Conservation (phyloP, 2,113 vertebrate species). For the Trachemys scripta region DNA sequence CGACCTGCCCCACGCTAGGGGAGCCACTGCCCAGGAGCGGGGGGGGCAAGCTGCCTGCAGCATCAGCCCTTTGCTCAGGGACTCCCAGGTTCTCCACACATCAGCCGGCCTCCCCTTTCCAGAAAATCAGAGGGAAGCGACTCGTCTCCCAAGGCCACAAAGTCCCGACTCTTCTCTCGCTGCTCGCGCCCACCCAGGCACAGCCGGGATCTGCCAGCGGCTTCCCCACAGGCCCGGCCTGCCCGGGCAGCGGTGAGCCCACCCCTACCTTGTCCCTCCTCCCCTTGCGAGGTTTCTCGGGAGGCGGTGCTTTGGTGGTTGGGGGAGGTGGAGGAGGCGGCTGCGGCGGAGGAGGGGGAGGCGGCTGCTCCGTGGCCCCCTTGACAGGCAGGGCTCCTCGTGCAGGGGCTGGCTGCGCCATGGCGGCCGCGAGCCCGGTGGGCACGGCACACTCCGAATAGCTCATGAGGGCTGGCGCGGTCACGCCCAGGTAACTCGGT, state of each 20-base stretch:
- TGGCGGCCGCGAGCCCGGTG: constrained; percentile 65
- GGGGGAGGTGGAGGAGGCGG: constrained; percentile 48
- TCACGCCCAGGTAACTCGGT: constrained; percentile 81
- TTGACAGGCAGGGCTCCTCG: constrained; percentile 73
- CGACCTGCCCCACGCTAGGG: background rate
- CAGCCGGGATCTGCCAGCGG: too few relatives aligned
- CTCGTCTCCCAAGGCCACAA: background rate
- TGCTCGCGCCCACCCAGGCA: background rate
- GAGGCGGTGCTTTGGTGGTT: constrained; percentile 73
- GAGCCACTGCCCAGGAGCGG: background rate
- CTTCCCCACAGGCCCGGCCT: background rate
- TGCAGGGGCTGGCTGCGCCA: constrained; percentile 79
- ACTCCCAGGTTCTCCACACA: background rate
- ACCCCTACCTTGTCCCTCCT: constrained; percentile 91
- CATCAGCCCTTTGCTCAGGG: background rate
- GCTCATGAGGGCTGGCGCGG: constrained; percentile 78
- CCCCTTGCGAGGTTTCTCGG: constrained; percentile 89
- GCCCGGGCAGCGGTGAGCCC: background rate
- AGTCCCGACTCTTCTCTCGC: background rate
- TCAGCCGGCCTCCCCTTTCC: background rate
- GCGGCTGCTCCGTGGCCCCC: constrained; percentile 62
- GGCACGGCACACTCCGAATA: constrained; percentile 79
- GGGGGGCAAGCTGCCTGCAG: too few relatives aligned
- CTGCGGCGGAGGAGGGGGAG: constrained; percentile 52
- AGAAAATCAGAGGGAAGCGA: background rate